These are phyloP conservation scores for Solen grandis DNA, from an alignment of 1,140 invertebrate species.

Conservation along the genomic window DNA sequence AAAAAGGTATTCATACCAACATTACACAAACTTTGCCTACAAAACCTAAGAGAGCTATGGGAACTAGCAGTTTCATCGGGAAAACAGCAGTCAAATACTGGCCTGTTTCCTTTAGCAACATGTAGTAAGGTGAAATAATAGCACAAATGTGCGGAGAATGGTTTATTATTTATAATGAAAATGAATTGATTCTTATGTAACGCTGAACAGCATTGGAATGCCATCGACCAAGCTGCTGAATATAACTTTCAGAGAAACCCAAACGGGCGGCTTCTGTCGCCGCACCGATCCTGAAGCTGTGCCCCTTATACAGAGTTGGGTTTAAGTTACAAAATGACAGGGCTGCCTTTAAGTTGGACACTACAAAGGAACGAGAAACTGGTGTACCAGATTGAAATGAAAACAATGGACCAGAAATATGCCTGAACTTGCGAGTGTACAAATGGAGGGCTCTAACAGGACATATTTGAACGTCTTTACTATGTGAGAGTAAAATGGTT, in stretches of 20 bases:
- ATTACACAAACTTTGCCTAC: too few relatives aligned
- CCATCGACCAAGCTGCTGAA: slow-evolving; percentile 40
- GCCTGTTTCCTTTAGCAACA: too few relatives aligned
- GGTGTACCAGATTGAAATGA: background rate
- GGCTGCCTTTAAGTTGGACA: background rate
- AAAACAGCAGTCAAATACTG: too few relatives aligned
- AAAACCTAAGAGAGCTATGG: too few relatives aligned
- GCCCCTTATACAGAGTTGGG: slow-evolving; percentile 9
- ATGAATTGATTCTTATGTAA: too few relatives aligned
- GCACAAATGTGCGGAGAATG: too few relatives aligned
- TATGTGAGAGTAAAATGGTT: background rate
- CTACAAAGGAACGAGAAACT: slow-evolving; percentile 4
- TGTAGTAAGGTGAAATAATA: too few relatives aligned
- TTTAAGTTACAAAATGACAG: slow-evolving; percentile 14
- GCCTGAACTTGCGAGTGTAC: background rate
- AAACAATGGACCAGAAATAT: slow-evolving; percentile 31
- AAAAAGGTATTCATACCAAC: too few relatives aligned
- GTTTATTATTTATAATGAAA: too few relatives aligned
- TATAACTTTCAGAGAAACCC: slow-evolving; percentile 29
- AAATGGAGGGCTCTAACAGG: background rate
- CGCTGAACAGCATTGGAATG: slow-evolving; percentile 38
- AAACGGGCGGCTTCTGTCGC: slow-evolving; percentile 8
- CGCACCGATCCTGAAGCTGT: slow-evolving; percentile 38
- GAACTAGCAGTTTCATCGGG: too few relatives aligned
- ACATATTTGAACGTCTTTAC: background rate